Evolutionary conservation across 2,888 invertebrate genomes (phyloP), one percentile per base, ranked within the genome.

Genomic region (Muschampia plurimacula): DNA sequence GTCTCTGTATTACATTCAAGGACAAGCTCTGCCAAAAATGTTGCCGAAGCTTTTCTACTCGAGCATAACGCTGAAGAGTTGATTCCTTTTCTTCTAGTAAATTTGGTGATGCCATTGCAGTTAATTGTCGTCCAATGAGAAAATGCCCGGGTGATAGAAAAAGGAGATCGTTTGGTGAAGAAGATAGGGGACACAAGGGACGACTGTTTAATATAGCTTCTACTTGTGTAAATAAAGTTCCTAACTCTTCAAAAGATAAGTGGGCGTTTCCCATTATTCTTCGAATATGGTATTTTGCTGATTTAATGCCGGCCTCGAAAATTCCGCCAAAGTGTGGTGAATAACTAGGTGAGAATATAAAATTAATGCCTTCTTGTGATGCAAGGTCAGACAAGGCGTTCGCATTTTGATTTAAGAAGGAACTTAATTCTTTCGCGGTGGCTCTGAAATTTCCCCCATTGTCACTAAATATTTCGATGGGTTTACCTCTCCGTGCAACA

Each of bases 141-240:
- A 55, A 55, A 55, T 55, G 55, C 55, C 55, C 55, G 8, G 55
- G 55, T 9, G 22, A 55, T 22, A 55, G 10, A 22, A 22, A 55
- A 22, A 55, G 55, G 55, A 55, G 55, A 3, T 55, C 55, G 22
- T 55, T 55, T 55, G 52, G 15, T 52, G 52, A 52, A 7, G 52
- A 52, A 15, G 52, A 12, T 63, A 63, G 9, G 15, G 10, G n/a
- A 39, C 52, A 52, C 12, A 52, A 52, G 6, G 52, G 52, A 52
- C 52, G 52, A 52, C 52, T 52, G 52, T 52, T 52, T 52, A 22
- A 52, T 52, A 52, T 22, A 52, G 52, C 52, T 8, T 22, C 52
- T 52, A 15, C 15, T 52, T 52, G 52, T 52, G 52, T 52, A 52
- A 52, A 52, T 52, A 52, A 52, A 15, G 52, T 52, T 52, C 52